Evolutionary conservation across 2,888 invertebrate species (phyloP), one percentile per base, ranked within the genome.

Genomic region (Synergus laeviventris): DNA sequence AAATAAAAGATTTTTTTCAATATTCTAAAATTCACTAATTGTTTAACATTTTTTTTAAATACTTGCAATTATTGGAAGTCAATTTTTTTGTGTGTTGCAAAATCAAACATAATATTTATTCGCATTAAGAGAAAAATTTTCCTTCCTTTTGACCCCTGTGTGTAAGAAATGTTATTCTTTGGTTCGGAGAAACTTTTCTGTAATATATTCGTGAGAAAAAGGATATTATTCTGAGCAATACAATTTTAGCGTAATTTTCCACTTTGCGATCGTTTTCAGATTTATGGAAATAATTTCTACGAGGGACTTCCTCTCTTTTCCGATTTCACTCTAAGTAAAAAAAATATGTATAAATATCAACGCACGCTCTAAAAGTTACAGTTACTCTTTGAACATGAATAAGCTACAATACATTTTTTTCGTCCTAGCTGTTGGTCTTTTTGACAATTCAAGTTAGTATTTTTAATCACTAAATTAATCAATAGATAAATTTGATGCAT

Each of bases 371-470:
- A 56, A 21, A 21, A 56, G 21, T 56, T 56, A 56, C 56, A 18
- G 21, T 56, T 56, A 18, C 18, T 56, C 21, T 3, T 9, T 21
- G 21, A 56, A 56, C 56, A 56, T 56, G 56, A 56, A 49, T 49
- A 49, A 56, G 56, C 21, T 56, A 56, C 18, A 11, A 42, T 42
- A 62, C 9, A 2, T 11, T 70, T 70, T 70, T 12, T 45, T 45
- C 45, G 24, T 70, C 31, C 42, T 70, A 2, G 45, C 31, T 31
- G 31, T 70, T 45, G 66, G 66, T 45, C 24, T 11, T 21, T 16
- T 42, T 16, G 45, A 42, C 24, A 16, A 31, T 21, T 9, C 66
- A 70, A 70, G 66, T 70, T 31, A 49, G 66, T 56, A 56, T 21
- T 56, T 56, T 21, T 21, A 42, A 42, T 42, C 14, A 42, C 14